Percentiles rank a stretch among this genome's conserved stretches.
phyloP scores from a whole-genome alignment of 1,140 invertebrate genomes.

The Gonatopus flavifemur region DNA sequence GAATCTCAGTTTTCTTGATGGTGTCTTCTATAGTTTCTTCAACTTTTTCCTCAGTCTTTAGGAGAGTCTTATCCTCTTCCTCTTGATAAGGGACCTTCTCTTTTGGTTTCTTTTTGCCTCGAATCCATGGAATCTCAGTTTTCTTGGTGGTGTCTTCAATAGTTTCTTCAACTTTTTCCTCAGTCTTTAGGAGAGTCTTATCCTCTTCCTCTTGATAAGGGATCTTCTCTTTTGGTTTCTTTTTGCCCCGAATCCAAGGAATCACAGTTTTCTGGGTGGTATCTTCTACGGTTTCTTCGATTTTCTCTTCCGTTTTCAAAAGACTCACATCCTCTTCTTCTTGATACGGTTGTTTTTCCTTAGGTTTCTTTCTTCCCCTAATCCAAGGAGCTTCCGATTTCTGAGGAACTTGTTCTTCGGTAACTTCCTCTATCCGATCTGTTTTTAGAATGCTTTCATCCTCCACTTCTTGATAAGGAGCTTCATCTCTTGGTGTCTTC shows the following conservation, averaged over 20 bases:
- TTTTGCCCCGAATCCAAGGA: slow-evolving; percentile 48
- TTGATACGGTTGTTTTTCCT: slow-evolving; percentile 28
- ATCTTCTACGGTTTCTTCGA: slow-evolving; percentile 43
- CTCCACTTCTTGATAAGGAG: slow-evolving; percentile 26
- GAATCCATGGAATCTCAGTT: no score
- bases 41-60: no score
- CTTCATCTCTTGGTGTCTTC: slow-evolving; percentile 21
- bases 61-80: no score
- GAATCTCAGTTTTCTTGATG: no score
- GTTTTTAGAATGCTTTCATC: slow-evolving; percentile 22
- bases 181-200: background rate
- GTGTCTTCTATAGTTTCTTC: no score
- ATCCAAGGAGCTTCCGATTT: slow-evolving; percentile 37
- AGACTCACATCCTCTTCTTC: slow-evolving; percentile 22
- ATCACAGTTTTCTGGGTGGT: slow-evolving; percentile 30
- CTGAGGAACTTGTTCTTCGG: slow-evolving; percentile 12
- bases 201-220: slow-evolving; percentile 9
- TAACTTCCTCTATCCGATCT: slow-evolving; percentile 7
- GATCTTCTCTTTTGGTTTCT: slow-evolving; percentile 39
- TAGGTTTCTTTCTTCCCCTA: slow-evolving; percentile 36
- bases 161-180: no score
- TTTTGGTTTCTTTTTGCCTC: slow-evolving; percentile 8
- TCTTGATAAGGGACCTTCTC: no score
- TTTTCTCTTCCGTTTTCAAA: slow-evolving; percentile 36
- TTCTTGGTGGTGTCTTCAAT: no score